These are phyloP conservation scores for Sanderia malayensis DNA, from an alignment of 30 jellyfish, hydroid and myxozoan genomes.

Conservation along the genomic window DNA sequence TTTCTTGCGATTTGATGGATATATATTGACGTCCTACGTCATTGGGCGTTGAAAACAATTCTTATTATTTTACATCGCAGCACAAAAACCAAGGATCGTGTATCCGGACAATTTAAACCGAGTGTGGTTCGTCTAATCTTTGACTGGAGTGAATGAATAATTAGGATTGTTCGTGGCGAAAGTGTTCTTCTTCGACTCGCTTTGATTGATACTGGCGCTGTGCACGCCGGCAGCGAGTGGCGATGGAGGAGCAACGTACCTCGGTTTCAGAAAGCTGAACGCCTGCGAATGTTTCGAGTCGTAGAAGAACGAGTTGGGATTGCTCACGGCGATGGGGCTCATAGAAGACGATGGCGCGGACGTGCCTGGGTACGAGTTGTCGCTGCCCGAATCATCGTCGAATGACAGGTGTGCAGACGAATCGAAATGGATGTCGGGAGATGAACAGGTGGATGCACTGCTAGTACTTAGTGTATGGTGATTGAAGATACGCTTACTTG, in stretches of 20 bases:
- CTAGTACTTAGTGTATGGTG: conserved; percentile 72
- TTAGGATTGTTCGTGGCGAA: conserved; percentile 48
- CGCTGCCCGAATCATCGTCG: conserved; percentile 96
- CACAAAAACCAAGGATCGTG: no score
- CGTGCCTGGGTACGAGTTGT: conserved; percentile 46
- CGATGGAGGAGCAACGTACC: conserved; percentile 96
- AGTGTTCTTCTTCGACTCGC: conserved; percentile 40
- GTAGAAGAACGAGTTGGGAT: conserved; percentile 43
- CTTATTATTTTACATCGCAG: no score
- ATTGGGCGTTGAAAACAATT: no score
- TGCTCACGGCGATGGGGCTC: conserved; percentile 28
- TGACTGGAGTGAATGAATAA: conserved; percentile 90
- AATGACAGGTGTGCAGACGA: conserved; percentile 52
- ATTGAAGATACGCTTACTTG: conserved; percentile 67
- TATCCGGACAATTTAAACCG: no score
- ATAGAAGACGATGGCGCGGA: conserved; percentile 28
- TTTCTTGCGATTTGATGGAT: no score
- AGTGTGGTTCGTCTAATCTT: conserved; percentile 52
- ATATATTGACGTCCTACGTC: no score
- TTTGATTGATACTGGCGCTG: conserved; percentile 63
- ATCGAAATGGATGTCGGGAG: conserved; percentile 81
- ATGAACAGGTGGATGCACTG: conserved; percentile 86
- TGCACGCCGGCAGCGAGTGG: conserved; percentile 97
- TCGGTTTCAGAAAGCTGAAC: conserved; percentile 85
- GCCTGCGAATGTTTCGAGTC: conserved; percentile 70